Conservation (phyloP, 2,113 vertebrate species). For the Blennius ocellaris region DNA sequence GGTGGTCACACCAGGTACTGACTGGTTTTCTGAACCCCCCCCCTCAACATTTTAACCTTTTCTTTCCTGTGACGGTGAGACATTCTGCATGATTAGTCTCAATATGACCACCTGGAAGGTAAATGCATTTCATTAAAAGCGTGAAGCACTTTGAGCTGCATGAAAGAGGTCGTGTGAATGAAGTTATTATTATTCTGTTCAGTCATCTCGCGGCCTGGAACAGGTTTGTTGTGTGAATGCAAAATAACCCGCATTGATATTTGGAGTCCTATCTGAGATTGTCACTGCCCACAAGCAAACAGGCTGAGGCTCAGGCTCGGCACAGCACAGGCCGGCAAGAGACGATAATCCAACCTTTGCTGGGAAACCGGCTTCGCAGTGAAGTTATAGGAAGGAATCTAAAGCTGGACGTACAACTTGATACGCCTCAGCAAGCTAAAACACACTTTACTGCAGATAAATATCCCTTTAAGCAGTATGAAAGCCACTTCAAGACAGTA, state of each 20-base stretch:
- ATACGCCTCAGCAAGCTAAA: constrained; percentile 8
- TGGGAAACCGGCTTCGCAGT: not conserved
- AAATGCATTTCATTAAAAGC: too few relatives aligned
- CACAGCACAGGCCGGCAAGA: constrained; percentile 5
- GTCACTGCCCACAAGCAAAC: constrained; percentile 11
- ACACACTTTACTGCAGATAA: constrained; percentile 9
- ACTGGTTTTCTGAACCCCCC: too few relatives aligned
- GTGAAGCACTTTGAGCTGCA: too few relatives aligned
- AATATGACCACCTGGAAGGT: too few relatives aligned
- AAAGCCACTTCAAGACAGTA: not conserved
- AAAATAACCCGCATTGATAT: constrained; percentile 8
- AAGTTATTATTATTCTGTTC: not conserved
- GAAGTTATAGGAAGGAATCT: constrained; percentile 8
- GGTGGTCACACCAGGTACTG: too few relatives aligned
- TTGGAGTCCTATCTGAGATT: not conserved
- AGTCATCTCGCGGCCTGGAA: constrained; percentile 7
- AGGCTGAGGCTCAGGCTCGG: not conserved
- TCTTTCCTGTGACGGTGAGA: too few relatives aligned
- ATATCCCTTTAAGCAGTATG: constrained; percentile 30
- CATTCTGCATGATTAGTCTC: too few relatives aligned
- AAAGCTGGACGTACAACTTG: constrained; percentile 11
- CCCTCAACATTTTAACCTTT: too few relatives aligned
- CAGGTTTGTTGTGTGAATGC: not conserved
- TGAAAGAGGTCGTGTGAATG: too few relatives aligned
- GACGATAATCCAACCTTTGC: constrained; percentile 1